phyloP scores from a whole-genome alignment of 2,113 vertebrate genomes.

The Petrocephalus zakoni region DNA sequence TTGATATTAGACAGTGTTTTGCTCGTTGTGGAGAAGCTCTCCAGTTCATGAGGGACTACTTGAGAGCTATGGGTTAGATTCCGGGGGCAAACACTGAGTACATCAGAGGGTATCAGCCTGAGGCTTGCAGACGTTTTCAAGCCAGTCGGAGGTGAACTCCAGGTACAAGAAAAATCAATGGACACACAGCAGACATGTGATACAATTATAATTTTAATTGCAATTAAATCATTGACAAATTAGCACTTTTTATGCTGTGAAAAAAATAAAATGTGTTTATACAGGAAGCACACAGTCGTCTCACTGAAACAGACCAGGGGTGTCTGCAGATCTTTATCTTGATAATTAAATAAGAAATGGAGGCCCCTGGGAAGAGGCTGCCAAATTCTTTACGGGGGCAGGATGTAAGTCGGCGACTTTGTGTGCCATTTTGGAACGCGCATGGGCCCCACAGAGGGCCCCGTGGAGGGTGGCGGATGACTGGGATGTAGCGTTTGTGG shows the following conservation, averaged over 20 bases:
- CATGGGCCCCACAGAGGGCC: neutral
- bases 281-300: neutral
- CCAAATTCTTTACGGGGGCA: neutral
- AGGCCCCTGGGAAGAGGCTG: neutral
- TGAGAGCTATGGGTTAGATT: neutral
- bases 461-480: neutral
- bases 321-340: neutral
- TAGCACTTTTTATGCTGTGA: neutral
- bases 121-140: neutral
- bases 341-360: neutral
- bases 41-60: conserved; percentile 22
- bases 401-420: neutral
- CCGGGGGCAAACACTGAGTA: conserved; percentile 18
- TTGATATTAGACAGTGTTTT: conserved; percentile 36
- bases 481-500: neutral
- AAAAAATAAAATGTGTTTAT: neutral
- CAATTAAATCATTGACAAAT: neutral
- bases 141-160: neutral
- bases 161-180: neutral
- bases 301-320: neutral
- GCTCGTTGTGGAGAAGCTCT: conserved; percentile 31
- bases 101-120: neutral
- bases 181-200: neutral
- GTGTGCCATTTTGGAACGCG: neutral
- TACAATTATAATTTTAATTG: neutral